A percentile compares a stretch with the other conserved stretches of the same genome.
Evolutionary conservation across 2,888 invertebrate genomes (phyloP).

Genomic region (Ichneumon xanthorius): DNA sequence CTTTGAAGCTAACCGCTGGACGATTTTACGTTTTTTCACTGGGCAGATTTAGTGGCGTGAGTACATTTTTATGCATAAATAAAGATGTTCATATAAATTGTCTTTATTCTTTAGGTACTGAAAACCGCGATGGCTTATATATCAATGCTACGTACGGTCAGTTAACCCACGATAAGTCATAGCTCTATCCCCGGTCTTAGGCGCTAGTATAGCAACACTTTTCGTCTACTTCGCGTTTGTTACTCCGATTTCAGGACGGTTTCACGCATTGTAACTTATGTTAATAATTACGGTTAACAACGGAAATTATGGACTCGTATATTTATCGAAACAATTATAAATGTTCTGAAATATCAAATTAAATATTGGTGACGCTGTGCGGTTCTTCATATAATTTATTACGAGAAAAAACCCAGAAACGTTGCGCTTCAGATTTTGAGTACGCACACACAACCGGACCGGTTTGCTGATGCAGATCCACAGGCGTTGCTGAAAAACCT

Average conservation of each 20-base stretch:
- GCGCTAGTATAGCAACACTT: too few relatives aligned
- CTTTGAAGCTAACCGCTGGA: constrained; percentile 86
- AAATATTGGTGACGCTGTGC: background rate
- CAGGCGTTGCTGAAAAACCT: too few relatives aligned
- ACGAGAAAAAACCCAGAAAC: background rate
- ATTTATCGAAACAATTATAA: background rate
- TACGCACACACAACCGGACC: background rate
- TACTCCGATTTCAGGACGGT: too few relatives aligned
- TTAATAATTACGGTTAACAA: background rate
- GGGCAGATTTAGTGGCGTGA: constrained; percentile 85
- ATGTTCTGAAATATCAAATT: background rate
- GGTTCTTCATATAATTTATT: background rate
- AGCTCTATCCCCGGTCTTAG: too few relatives aligned
- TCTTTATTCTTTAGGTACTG: constrained; percentile 59
- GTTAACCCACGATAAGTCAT: background rate
- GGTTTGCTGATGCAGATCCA: too few relatives aligned
- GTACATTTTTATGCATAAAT: constrained; percentile 65
- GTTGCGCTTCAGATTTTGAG: background rate
- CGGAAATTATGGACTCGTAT: background rate
- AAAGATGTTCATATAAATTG: background rate
- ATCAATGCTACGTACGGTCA: constrained; percentile 62
- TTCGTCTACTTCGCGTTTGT: too few relatives aligned
- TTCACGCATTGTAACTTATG: too few relatives aligned
- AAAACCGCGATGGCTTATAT: constrained; percentile 67
- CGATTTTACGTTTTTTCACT: constrained; percentile 86